Evolutionary conservation across 2,888 invertebrate species (phyloP).

Genomic region (Rhamphomyia laevipes): DNA sequence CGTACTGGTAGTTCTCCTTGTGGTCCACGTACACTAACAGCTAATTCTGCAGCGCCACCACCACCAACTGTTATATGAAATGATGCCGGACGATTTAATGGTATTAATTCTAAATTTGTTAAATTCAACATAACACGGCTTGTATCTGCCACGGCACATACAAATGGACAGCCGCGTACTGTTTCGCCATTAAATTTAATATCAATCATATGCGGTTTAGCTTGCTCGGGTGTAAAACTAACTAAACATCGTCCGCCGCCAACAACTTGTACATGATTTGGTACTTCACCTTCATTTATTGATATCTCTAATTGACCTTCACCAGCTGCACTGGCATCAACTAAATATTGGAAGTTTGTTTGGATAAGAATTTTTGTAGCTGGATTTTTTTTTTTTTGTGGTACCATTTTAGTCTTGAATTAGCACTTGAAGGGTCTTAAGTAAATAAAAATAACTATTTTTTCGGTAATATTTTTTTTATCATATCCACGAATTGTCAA

Average conservation of each 20-base stretch:
- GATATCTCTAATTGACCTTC: constrained; percentile 99
- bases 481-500: no score
- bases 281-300: constrained; percentile 97
- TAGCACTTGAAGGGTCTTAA: no score
- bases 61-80: constrained; percentile 67
- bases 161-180: constrained; percentile 81
- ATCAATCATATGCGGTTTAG: constrained; percentile 85
- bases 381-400: no score
- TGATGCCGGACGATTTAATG: constrained; percentile 67
- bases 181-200: constrained; percentile 94
- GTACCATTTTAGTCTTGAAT: no score
- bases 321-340: constrained; percentile 96
- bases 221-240: constrained; percentile 84
- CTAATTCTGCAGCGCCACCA: constrained; percentile 66
- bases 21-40: constrained; percentile 82
- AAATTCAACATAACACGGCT: constrained; percentile 62
- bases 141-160: constrained; percentile 72
- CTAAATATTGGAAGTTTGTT: constrained; percentile 42
- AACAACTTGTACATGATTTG: constrained; percentile 94
- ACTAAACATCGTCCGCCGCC: constrained; percentile 91
- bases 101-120: constrained; percentile 68
- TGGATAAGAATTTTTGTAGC: no score
- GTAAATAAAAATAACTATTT: no score
- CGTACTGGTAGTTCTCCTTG: constrained; percentile 76
- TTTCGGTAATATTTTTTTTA: no score